phyloP scores from a whole-genome alignment of 2,113 vertebrate genomes.

The Cathartes aura region DNA sequence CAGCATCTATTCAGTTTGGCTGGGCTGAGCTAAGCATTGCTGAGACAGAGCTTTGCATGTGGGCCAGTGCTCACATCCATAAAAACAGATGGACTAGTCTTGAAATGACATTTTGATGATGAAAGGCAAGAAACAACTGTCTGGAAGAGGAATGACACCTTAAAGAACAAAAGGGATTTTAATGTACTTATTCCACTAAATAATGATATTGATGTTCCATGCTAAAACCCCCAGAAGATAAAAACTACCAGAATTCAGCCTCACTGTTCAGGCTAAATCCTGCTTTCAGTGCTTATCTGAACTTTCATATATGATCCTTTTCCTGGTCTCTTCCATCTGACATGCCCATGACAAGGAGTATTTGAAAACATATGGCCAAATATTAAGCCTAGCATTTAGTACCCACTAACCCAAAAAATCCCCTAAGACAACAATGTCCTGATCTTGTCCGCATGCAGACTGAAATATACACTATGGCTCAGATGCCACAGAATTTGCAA shows the following conservation, averaged over 20 bases:
- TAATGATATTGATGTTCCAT: not conserved
- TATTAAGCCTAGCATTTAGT: not conserved
- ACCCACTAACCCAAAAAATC: not conserved
- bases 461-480: not conserved
- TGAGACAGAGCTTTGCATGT: not conserved
- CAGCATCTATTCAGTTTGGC: not conserved
- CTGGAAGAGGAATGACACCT: not conserved
- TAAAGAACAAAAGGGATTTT: not conserved
- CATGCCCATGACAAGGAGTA: not conserved
- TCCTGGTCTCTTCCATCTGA: not conserved
- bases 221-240: not conserved
- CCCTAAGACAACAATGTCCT: not conserved
- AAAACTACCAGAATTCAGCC: not conserved
- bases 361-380: not conserved
- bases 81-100: not conserved
- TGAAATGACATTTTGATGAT: not conserved
- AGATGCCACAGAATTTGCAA: not conserved
- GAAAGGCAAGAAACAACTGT: not conserved
- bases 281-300: not conserved
- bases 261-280: not conserved
- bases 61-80: not conserved
- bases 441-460: not conserved
- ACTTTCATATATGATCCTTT: not conserved
- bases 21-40: not conserved
- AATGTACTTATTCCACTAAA: not conserved